A percentile compares a stretch with the other conserved stretches of the same genome.
phyloP scores from a whole-genome alignment of 2,888 invertebrate species.

The Nomada fabriciana region DNA sequence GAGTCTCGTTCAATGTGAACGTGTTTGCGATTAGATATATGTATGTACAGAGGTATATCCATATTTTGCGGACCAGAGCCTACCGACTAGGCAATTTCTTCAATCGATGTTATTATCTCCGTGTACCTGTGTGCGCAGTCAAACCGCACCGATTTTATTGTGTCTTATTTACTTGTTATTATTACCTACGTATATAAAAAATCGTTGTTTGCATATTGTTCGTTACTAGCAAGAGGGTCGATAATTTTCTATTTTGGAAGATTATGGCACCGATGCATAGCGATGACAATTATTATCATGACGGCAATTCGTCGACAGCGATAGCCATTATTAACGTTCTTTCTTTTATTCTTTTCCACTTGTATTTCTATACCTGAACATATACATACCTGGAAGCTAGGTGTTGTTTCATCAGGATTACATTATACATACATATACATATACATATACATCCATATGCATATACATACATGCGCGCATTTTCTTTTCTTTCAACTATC shows the following conservation, averaged over 20 bases:
- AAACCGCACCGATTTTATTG: conserved; percentile 59
- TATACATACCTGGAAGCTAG: conserved; percentile 21
- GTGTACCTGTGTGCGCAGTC: conserved; percentile 43
- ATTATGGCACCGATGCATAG: neutral
- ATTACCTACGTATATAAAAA: conserved; percentile 33
- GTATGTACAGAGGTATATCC: conserved; percentile 44
- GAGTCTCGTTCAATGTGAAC: conserved; percentile 3
- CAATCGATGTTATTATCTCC: conserved; percentile 70
- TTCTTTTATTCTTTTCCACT: conserved; percentile 40
- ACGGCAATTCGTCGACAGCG: conserved; percentile 2
- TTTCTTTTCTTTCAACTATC: neutral
- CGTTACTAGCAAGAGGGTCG: conserved; percentile 12
- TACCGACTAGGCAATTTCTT: conserved; percentile 75
- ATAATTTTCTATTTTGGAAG: conserved; percentile 27
- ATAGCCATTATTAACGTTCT: conserved; percentile 1
- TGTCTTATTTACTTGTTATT: conserved; percentile 54
- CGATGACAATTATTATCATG: conserved; percentile 22
- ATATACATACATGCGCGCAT: neutral
- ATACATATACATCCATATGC: neutral
- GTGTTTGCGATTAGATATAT: conserved; percentile 19
- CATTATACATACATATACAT: neutral
- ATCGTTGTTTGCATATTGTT: conserved; percentile 50
- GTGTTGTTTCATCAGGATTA: conserved; percentile 5
- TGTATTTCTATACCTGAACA: conserved; percentile 47
- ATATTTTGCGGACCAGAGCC: conserved; percentile 75